Evolutionary conservation across 1,140 invertebrate species (phyloP).

Genomic region (Eupeodes corollae): DNA sequence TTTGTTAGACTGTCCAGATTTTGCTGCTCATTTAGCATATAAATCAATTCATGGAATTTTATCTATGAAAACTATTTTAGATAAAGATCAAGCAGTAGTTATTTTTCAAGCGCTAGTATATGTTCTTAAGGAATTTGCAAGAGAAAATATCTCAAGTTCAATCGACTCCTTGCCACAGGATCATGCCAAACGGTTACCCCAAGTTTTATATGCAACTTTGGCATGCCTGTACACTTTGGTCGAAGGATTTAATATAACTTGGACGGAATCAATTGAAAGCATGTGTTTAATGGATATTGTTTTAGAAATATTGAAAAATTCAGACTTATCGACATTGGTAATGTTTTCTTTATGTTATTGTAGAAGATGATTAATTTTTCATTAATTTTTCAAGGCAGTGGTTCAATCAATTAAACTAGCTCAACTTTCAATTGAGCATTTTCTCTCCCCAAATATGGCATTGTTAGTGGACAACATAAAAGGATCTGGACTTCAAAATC

Average conservation of each 20-base stretch:
- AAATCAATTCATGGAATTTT: slow-evolving; percentile 50
- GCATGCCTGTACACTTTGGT: slow-evolving; percentile 51
- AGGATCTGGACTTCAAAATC: slow-evolving; percentile 49
- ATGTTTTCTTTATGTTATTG: slow-evolving; percentile 5
- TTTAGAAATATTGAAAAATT: slow-evolving; percentile 35
- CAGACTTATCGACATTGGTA: slow-evolving; percentile 35
- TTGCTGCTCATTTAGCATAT: slow-evolving; percentile 45
- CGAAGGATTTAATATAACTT: slow-evolving; percentile 56
- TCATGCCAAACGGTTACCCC: slow-evolving; percentile 17
- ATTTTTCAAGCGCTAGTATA: slow-evolving; percentile 58
- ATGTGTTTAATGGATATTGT: slow-evolving; percentile 32
- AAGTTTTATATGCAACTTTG: slow-evolving; percentile 46
- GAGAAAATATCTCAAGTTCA: background rate
- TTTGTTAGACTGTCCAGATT: slow-evolving; percentile 22
- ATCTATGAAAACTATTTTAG: slow-evolving; percentile 42
- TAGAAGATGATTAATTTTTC: background rate
- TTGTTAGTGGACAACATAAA: slow-evolving; percentile 51
- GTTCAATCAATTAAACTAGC: slow-evolving; percentile 56
- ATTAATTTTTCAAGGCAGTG: slow-evolving; percentile 43
- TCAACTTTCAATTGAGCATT: slow-evolving; percentile 56
- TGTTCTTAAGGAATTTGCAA: slow-evolving; percentile 47
- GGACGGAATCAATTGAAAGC: slow-evolving; percentile 47
- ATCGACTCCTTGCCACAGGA: slow-evolving; percentile 6
- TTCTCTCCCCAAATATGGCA: slow-evolving; percentile 60
- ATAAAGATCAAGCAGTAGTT: slow-evolving; percentile 53